Evolutionary conservation across 2,888 invertebrate genomes (phyloP).

Genomic region (Tribolium freemani): DNA sequence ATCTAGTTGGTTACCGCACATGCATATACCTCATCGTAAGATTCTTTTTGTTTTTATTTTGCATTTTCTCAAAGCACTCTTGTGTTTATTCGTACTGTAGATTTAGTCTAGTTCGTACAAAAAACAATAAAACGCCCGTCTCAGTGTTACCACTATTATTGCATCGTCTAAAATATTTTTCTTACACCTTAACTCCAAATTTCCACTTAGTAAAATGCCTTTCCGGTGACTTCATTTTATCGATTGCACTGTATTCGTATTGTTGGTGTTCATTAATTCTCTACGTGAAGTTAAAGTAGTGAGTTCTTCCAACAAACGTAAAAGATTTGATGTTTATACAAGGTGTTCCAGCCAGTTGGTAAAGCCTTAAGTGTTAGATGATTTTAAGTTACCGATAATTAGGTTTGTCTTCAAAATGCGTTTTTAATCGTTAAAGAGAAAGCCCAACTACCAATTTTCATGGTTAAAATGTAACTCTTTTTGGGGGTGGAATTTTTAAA

Average conservation of each 20-base stretch:
- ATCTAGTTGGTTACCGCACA: slow-evolving; percentile 76
- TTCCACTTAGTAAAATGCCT: neutral
- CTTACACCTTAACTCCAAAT: neutral
- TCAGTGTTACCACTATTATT: too few relatives aligned
- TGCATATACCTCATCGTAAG: slow-evolving; percentile 79
- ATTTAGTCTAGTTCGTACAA: neutral
- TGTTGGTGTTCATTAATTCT: neutral
- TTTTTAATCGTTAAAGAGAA: too few relatives aligned
- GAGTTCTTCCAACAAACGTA: neutral
- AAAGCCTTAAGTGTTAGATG: too few relatives aligned
- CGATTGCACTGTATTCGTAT: neutral
- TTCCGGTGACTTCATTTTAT: neutral
- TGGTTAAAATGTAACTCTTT: too few relatives aligned
- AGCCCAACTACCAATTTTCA: too few relatives aligned
- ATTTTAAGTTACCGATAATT: too few relatives aligned
- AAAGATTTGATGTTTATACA: neutral
- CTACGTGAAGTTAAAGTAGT: neutral
- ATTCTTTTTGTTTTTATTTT: slow-evolving; percentile 63
- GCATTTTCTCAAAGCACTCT: slow-evolving; percentile 27
- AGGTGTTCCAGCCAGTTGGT: too few relatives aligned
- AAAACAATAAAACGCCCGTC: neutral
- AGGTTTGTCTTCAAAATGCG: too few relatives aligned
- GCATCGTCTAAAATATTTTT: neutral
- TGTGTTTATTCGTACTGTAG: slow-evolving; percentile 6
- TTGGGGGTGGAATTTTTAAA: too few relatives aligned